A percentile compares a stretch with the other conserved stretches of the same genome.
Evolutionary conservation across 2,113 vertebrate species (phyloP).

Genomic region (Engraulis encrasicolus): DNA sequence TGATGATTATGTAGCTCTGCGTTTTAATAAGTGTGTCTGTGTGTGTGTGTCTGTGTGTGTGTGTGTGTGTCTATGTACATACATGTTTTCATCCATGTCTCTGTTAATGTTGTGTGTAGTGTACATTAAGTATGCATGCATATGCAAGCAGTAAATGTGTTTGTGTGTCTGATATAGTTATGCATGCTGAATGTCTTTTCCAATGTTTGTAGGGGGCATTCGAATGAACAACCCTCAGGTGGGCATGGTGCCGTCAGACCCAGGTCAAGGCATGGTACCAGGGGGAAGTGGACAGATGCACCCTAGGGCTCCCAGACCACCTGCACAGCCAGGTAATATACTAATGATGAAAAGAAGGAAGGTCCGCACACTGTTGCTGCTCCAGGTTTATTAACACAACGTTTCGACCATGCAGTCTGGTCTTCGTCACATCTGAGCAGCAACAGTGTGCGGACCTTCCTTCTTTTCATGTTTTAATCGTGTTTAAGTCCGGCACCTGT

Average conservation of each 20-base stretch:
- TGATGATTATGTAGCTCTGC: not conserved
- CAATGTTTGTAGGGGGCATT: slow-evolving; percentile 60
- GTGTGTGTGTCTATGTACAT: not conserved
- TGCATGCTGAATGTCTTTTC: not conserved
- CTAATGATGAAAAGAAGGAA: too few relatives aligned
- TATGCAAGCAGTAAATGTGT: too few relatives aligned
- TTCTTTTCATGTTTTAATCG: too few relatives aligned
- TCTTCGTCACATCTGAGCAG: too few relatives aligned
- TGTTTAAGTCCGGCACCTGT: too few relatives aligned
- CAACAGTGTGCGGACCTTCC: too few relatives aligned
- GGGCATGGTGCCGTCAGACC: slow-evolving; percentile 86
- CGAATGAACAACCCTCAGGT: slow-evolving; percentile 86
- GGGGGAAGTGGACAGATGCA: slow-evolving; percentile 87
- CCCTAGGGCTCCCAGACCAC: slow-evolving; percentile 83
- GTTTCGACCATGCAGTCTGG: too few relatives aligned
- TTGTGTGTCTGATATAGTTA: not conserved
- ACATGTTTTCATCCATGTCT: not conserved
- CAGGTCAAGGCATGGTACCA: slow-evolving; percentile 83
- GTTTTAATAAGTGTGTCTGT: not conserved
- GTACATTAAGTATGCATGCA: not conserved
- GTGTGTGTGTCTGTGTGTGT: not conserved
- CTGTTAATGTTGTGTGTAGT: not conserved
- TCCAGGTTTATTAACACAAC: too few relatives aligned
- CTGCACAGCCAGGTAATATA: slow-evolving; percentile 86
- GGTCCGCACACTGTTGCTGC: too few relatives aligned